Evolutionary conservation across 2,888 invertebrate genomes (phyloP).

Genomic region (Trissonchulus latispiculum): DNA sequence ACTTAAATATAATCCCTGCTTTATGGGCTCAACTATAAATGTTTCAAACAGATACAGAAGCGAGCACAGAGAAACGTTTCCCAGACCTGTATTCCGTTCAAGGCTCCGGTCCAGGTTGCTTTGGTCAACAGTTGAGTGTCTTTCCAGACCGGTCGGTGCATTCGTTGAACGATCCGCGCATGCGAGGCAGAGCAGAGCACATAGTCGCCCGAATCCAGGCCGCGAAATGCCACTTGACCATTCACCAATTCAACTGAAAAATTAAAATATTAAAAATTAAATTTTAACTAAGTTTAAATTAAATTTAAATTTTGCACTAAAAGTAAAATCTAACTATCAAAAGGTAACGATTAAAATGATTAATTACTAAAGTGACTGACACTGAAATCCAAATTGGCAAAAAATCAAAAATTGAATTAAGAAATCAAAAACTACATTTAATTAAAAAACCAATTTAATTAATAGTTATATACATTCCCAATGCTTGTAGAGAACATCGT

Average conservation of each 20-base stretch:
- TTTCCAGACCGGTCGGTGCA: constrained; percentile 78
- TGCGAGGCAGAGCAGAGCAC: constrained; percentile 92
- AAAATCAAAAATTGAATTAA: too few species aligned
- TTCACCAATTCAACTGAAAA: constrained; percentile 65
- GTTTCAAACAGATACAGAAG: background rate
- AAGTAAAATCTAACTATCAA: too few species aligned
- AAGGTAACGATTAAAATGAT: too few species aligned
- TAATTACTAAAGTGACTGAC: too few species aligned
- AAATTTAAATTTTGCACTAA: too few species aligned
- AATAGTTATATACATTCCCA: constrained; percentile 69
- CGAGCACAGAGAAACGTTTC: constrained; percentile 55
- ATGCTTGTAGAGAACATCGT: constrained; percentile 82
- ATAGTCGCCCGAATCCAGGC: constrained; percentile 91
- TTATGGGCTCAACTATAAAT: too few species aligned
- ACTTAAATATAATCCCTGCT: constrained; percentile 6
- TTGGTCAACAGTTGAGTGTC: constrained; percentile 77
- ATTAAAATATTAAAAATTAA: too few species aligned
- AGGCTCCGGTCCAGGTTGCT: constrained; percentile 84
- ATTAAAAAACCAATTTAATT: too few species aligned
- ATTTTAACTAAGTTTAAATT: too few species aligned
- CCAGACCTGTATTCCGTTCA: constrained; percentile 96
- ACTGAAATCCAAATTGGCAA: too few species aligned
- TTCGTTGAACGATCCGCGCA: constrained; percentile 79
- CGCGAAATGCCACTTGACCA: constrained; percentile 77
- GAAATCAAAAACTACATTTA: too few species aligned